Conservation (phyloP, 2,797 vertebrate genomes). For the Neopelma chrysocephalum region DNA sequence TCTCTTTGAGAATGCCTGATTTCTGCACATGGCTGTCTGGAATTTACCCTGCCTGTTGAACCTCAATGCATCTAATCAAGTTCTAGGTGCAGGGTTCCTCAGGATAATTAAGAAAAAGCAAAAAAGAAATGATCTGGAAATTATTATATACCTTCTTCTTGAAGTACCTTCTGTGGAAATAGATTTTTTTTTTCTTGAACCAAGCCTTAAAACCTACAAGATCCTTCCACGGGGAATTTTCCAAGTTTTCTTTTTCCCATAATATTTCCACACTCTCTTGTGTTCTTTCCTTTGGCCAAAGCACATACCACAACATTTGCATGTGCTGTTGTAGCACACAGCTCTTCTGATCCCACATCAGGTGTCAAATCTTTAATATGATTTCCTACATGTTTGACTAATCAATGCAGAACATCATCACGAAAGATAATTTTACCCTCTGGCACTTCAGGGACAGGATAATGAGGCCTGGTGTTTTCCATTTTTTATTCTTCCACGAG, state of each 20-base stretch:
- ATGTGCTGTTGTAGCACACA: neutral
- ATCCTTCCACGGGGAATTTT: neutral
- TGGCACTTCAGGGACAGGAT: slow-evolving; percentile 66
- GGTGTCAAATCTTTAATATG: slow-evolving; percentile 63
- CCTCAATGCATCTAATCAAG: neutral
- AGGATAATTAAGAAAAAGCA: neutral
- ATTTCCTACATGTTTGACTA: slow-evolving; percentile 78
- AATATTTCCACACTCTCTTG: neutral
- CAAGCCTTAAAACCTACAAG: neutral
- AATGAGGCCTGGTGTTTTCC: slow-evolving; percentile 65
- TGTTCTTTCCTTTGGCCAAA: neutral
- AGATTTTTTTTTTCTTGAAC: neutral
- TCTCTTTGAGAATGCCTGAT: neutral
- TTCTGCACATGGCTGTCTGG: neutral
- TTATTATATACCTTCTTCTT: neutral
- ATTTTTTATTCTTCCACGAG: slow-evolving; percentile 67
- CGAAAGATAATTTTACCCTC: slow-evolving; percentile 71
- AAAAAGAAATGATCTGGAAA: neutral
- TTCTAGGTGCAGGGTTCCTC: neutral
- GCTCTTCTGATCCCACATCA: slow-evolving; percentile 47
- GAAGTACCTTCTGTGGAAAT: neutral
- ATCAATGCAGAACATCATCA: slow-evolving; percentile 82
- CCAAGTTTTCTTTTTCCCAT: neutral
- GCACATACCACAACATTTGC: neutral
- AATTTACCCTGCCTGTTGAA: neutral